A percentile compares a stretch with the other conserved stretches of the same genome.
Conservation (phyloP, 2,888 invertebrate species). For the Cepaea hortensis region DNA sequence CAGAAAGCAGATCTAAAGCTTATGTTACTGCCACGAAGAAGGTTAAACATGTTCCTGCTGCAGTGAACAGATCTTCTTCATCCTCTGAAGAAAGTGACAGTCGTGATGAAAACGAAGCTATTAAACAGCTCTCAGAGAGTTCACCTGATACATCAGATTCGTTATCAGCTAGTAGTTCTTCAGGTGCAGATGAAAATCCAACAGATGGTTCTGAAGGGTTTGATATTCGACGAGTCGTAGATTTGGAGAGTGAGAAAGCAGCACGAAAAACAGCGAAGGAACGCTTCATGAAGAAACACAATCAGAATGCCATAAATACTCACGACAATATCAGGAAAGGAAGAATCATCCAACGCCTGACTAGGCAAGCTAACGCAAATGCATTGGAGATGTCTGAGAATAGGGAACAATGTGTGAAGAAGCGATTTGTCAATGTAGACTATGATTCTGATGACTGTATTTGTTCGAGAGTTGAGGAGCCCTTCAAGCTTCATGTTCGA, state of each 20-base stretch:
- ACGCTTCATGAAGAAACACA: conserved; percentile 29
- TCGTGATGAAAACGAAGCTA: conserved; percentile 20
- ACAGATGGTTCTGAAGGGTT: conserved; percentile 15
- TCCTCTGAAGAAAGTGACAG: conserved; percentile 1
- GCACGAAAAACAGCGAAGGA: conserved; percentile 41
- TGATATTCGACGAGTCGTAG: conserved; percentile 45
- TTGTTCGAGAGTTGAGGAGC: conserved; percentile 12
- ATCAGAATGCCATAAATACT: neutral
- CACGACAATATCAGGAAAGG: neutral
- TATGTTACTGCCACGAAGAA: neutral
- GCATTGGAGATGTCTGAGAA: neutral
- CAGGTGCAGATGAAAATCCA: conserved; percentile 2
- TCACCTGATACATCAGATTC: conserved; percentile 29
- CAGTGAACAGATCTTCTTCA: conserved; percentile 15
- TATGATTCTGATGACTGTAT: conserved; percentile 42
- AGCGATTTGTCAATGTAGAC: conserved; percentile 21
- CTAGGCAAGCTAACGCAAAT: neutral
- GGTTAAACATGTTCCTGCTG: neutral
- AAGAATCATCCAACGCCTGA: neutral
- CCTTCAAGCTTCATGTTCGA: conserved; percentile 34
- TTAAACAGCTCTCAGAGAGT: neutral
- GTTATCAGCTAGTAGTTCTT: neutral
- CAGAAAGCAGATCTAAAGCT: neutral
- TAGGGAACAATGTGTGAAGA: neutral
- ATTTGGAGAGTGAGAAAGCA: conserved; percentile 32